These are phyloP conservation scores for Gnathonemus echidnorhynchus DNA, from an alignment of 2,113 vertebrate genomes.

Conservation along the genomic window DNA sequence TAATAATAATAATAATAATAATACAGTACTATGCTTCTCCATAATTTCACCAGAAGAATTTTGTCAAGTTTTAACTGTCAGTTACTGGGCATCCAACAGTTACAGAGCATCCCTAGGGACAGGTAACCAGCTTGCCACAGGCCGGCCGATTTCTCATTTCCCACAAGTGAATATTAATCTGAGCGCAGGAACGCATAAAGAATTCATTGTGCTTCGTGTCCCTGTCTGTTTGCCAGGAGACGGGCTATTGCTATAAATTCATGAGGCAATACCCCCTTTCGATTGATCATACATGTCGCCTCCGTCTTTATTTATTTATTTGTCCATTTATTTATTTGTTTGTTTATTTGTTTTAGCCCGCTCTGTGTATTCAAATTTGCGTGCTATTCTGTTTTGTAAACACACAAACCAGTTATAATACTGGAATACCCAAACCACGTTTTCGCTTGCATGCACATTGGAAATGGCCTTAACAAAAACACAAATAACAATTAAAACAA, in stretches of 20 bases:
- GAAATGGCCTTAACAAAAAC: not conserved
- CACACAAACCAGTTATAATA: not conserved
- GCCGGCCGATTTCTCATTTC: conserved; percentile 22
- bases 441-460: not conserved
- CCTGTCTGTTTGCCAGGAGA: not conserved
- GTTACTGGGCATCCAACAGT: conserved; percentile 43
- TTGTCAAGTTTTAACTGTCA: conserved; percentile 54
- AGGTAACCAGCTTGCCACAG: conserved; percentile 55
- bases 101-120: conserved; percentile 46
- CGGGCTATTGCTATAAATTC: not conserved
- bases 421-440: not conserved
- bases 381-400: not conserved
- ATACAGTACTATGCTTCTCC: not conserved
- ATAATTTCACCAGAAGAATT: conserved; percentile 21
- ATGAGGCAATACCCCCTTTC: not conserved
- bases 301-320: not conserved
- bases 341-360: too few species aligned
- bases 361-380: not conserved
- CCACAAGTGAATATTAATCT: conserved; percentile 26
- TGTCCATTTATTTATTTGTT: not conserved
- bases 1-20: not conserved
- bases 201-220: not conserved
- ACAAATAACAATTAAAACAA: not conserved
- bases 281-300: not conserved
- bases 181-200: conserved; percentile 5